Evolutionary conservation across 2,113 vertebrate genomes (phyloP).

Genomic region (Isurus oxyrinchus): DNA sequence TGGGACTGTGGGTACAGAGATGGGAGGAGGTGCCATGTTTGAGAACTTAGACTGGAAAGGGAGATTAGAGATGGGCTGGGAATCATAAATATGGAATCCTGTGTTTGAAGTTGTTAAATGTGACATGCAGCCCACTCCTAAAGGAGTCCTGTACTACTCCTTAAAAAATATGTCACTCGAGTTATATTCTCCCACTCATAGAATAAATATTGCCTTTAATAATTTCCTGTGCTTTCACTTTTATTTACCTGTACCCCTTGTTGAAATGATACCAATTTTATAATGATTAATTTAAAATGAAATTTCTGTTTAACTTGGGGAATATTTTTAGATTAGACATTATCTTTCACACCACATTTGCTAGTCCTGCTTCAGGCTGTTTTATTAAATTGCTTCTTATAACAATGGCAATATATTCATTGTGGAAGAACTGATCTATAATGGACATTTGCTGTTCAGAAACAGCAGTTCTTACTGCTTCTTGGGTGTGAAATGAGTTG

Average conservation of each 20-base stretch:
- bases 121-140: background rate
- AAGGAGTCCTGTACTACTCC: background rate
- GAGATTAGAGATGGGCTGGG: background rate
- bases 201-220: background rate
- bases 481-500: slow-evolving; percentile 5
- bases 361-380: background rate
- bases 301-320: background rate
- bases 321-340: slow-evolving; percentile 2
- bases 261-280: background rate
- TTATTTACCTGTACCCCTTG: background rate
- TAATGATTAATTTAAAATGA: background rate
- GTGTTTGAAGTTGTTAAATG: background rate
- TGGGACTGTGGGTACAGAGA: background rate
- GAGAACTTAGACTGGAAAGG: background rate
- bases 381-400: background rate
- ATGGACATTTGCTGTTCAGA: background rate
- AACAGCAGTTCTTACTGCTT: background rate
- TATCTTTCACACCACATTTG: background rate
- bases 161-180: background rate
- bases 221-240: background rate
- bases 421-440: background rate
- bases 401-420: background rate
- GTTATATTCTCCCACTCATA: background rate
- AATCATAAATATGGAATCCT: slow-evolving; percentile 19
- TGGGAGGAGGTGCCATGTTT: background rate